Percentiles rank a stretch among this genome's conserved stretches.
These are phyloP conservation scores for Hirudo medicinalis DNA, from an alignment of 1,140 invertebrate species.

Conservation along the genomic window DNA sequence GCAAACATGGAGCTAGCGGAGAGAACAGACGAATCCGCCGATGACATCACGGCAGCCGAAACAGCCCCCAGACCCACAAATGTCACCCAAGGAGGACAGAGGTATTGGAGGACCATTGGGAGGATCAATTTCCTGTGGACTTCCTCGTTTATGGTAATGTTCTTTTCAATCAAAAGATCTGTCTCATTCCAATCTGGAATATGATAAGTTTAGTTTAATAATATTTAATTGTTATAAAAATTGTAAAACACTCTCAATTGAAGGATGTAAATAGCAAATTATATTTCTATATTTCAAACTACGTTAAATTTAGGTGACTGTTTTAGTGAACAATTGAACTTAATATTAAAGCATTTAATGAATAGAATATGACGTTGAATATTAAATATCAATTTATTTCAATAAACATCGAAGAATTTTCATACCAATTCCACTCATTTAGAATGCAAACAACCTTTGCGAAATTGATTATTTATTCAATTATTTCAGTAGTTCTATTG, in stretches of 20 bases:
- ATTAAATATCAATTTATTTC: too few species aligned
- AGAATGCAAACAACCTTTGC: too few species aligned
- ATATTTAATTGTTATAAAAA: not conserved
- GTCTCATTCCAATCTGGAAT: conserved; percentile 80
- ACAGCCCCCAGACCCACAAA: conserved; percentile 25
- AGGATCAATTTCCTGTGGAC: conserved; percentile 71
- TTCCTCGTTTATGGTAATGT: conserved; percentile 53
- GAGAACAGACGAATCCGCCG: conserved; percentile 23
- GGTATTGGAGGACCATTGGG: conserved; percentile 69
- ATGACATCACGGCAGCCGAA: conserved; percentile 24
- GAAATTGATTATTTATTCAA: too few species aligned
- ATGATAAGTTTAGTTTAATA: too few species aligned
- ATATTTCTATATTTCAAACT: too few species aligned
- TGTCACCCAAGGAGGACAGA: conserved; percentile 24
- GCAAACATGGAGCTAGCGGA: conserved; percentile 25
- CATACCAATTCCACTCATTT: too few species aligned
- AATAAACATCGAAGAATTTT: too few species aligned
- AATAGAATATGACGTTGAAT: not conserved
- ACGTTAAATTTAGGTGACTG: too few species aligned
- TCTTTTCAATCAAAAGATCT: conserved; percentile 53
- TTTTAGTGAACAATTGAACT: not conserved
- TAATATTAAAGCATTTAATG: not conserved
- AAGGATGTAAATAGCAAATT: too few species aligned
- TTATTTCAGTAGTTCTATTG: too few species aligned
- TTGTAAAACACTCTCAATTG: not conserved